Evolutionary conservation across 2,888 invertebrate species (phyloP), one percentile per base, ranked within the genome.

Genomic region (Myathropa florea): DNA sequence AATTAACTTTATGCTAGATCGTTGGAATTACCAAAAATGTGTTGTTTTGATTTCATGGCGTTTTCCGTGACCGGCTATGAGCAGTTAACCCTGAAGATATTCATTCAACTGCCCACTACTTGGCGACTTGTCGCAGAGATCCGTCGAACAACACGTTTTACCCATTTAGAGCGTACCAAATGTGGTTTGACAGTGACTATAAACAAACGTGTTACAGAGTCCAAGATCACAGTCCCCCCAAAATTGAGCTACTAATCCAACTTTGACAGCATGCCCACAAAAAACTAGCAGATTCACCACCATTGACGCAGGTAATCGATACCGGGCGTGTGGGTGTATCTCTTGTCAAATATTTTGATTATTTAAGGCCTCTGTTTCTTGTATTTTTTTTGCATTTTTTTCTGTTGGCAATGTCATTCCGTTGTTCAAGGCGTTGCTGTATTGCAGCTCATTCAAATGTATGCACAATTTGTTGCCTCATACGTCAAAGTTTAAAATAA

Each of bases 381-480:
- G 6, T 1, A 18, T 46, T 18, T 18, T 46, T 39, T 39, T 39
- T 12, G 39, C 39, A 39, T 3, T n/a, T 39, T n/a, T 6, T 39
- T 18, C 18, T 3, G 7, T 46, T 18, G n/a, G 46, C 46, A 46
- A 46, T 46, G 46, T 46, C 46, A 46, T 7, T 46, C 46, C 0
- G 6, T 46, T 18, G 46, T 46, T 46, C 46, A 46, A 46, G 46
- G 46, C 18, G 3, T 46, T 7, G 9, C 7, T 46, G 46, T 46
- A 46, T 46, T 18, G 46, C 18, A 18, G 46, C 7, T 18, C 46
- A 46, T 46, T 46, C 46, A 7, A 18, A 46, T 46, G 18, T 46
- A n/a, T 46, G 46, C 4, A 33, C 78, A 63, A 72, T 57, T 77
- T 61, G 39, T 46, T 65, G 26, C 60, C 71, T 46, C 21, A 46